Evolutionary conservation across 1,140 invertebrate genomes (phyloP).

Genomic region (Eumeta japonica): DNA sequence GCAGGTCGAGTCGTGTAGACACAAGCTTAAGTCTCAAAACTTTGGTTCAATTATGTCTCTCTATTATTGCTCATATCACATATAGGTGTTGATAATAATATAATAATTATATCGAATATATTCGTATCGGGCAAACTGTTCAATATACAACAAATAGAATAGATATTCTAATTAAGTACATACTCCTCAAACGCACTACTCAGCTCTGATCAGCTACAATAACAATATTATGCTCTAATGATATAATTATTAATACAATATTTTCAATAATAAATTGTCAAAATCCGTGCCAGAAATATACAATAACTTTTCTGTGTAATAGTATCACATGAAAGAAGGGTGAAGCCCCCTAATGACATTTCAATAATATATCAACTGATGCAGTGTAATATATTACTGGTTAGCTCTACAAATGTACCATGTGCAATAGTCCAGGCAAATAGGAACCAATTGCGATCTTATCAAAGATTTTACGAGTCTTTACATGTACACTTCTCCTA

Average conservation of each 20-base stretch:
- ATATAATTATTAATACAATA: conserved; percentile 16
- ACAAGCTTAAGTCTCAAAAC: conserved; percentile 33
- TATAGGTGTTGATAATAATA: conserved; percentile 36
- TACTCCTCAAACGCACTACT: conserved; percentile 34
- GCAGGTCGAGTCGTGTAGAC: conserved; percentile 22
- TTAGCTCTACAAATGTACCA: conserved; percentile 4
- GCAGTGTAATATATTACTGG: conserved; percentile 3
- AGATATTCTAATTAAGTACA: conserved; percentile 55
- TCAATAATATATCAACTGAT: conserved; percentile 4
- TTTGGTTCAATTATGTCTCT: conserved; percentile 35
- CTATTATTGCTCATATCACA: conserved; percentile 55
- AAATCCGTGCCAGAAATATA: conserved; percentile 27
- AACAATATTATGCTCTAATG: conserved; percentile 14
- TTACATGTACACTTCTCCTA: too few species aligned
- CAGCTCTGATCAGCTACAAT: conserved; percentile 30
- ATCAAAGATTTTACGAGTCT: too few species aligned
- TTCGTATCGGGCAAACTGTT: conserved; percentile 35
- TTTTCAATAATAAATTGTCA: too few species aligned
- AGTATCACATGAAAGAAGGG: conserved; percentile 1
- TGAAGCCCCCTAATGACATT: too few species aligned
- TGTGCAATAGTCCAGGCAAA: too few species aligned
- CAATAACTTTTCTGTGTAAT: conserved; percentile 1
- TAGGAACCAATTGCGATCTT: too few species aligned
- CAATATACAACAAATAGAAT: conserved; percentile 46
- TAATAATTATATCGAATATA: conserved; percentile 35